Conservation (phyloP, 1,140 invertebrate species). For the Drosophila truncata region DNA sequence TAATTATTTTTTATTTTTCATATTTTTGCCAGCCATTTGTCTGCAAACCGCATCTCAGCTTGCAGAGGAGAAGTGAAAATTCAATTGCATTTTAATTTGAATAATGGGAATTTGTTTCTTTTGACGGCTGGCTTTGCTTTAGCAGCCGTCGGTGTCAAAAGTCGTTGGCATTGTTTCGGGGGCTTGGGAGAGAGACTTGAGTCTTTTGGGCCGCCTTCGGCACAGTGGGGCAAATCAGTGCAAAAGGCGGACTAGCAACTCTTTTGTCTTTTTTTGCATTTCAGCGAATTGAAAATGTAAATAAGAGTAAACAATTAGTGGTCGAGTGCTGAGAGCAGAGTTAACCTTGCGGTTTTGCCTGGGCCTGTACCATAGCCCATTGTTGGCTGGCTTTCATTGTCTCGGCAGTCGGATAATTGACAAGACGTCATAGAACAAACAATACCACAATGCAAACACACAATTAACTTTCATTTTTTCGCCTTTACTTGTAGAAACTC, state of each 20-base stretch:
- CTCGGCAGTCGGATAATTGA: constrained; percentile 39
- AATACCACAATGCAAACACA: constrained; percentile 32
- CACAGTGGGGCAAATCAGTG: constrained; percentile 45
- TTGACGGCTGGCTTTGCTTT: constrained; percentile 53
- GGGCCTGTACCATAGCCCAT: constrained; percentile 61
- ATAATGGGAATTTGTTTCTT: constrained; percentile 77
- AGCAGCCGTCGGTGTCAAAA: constrained; percentile 65
- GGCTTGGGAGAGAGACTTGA: constrained; percentile 31
- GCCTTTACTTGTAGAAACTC: constrained; percentile 89
- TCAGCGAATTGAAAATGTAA: constrained; percentile 63
- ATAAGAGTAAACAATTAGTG: constrained; percentile 50
- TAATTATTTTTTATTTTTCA: constrained; percentile 27
- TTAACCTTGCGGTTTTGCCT: constrained; percentile 75
- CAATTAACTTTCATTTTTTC: constrained; percentile 73
- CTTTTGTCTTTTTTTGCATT: constrained; percentile 34
- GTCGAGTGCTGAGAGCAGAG: constrained; percentile 35
- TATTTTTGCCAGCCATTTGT: constrained; percentile 38
- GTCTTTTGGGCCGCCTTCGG: constrained; percentile 36
- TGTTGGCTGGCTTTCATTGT: constrained; percentile 75
- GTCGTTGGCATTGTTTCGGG: constrained; percentile 63
- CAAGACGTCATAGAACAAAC: constrained; percentile 70
- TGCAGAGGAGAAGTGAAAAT: constrained; percentile 73
- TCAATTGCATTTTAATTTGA: constrained; percentile 82
- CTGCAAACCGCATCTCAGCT: constrained; percentile 43
- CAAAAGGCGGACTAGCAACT: constrained; percentile 33